Base-by-base conservation (phyloP, 2,888 invertebrate genomes). In the Polia nebulosa region DNA sequence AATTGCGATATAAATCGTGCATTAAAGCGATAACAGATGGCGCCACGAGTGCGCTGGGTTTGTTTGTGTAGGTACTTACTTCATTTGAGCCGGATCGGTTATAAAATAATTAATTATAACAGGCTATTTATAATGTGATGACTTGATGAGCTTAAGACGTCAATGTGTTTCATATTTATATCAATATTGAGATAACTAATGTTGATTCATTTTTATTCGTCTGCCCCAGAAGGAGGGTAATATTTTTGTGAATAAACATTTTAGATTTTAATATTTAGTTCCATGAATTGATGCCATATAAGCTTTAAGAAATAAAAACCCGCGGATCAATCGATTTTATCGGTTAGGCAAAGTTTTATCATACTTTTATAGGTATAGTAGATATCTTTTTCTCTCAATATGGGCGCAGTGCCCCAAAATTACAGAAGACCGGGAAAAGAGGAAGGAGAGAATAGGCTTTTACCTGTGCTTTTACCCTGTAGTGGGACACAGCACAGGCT, bases 1-100 rank as follows among this genome's bases (percentile, higher is more conserved):
- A 72, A 74, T 73, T 73, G 61, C 55, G 45, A 68, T 68, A 66
- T 77, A 68, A 72, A 71, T 81, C 55, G 44, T 71, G 22, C 57
- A 34, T 72, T 47, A 62, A 60, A 49, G 20, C 61, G 63, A 81
- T 78, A 83, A 87, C 62, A 89, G 89, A 89, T 89, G 90, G 88
- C 89, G 85, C 74, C 76, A 80, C 81, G 15, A 20, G 76, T 72
- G 52, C 20, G 47, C 13, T 44, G 9, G 22, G 20, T 27, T 5
- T 13, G 44, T 45, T 57, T 74, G 60, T 68, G 13, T 13, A n/a
- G n/a, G n/a, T n/a, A n/a, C n/a, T n/a, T n/a, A 47, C 27, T 52
- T 53, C 20, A 63, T 60, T 52, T 57, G 22, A 39, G 52, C 22
- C 22, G 25, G 44, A 55, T 78, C 22, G n/a, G 41, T 49, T 78